Percentiles rank a stretch among this genome's conserved stretches.
Conservation (phyloP, 1,140 invertebrate genomes). For the Drosophila serrata region DNA sequence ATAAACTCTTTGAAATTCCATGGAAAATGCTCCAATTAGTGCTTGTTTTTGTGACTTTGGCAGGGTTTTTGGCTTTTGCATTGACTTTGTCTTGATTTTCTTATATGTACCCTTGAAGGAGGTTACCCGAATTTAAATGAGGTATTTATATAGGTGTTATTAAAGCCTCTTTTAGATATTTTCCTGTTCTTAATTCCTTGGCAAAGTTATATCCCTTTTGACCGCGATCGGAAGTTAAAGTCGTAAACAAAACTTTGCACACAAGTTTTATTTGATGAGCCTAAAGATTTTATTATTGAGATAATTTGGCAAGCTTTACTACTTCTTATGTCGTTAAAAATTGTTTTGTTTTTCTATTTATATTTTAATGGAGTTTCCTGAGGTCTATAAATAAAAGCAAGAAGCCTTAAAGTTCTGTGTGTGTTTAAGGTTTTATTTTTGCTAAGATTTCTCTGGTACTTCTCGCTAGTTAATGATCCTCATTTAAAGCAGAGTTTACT, state of each 20-base stretch:
- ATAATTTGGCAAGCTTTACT: not conserved
- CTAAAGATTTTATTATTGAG: not conserved
- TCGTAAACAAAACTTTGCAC: not conserved
- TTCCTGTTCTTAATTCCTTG: not conserved
- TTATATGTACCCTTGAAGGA: constrained; percentile 32
- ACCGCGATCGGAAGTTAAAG: not conserved
- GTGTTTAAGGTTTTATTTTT: no score
- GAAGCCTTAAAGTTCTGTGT: not conserved
- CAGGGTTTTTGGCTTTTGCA: constrained; percentile 36
- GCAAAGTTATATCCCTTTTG: constrained; percentile 1
- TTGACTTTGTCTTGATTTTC: constrained; percentile 19
- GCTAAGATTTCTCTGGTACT: no score
- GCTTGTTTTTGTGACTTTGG: constrained; percentile 39
- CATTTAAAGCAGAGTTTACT: no score
- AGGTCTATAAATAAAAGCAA: no score
- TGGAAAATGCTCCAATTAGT: constrained; percentile 65
- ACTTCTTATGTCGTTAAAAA: constrained; percentile 5
- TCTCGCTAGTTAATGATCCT: no score
- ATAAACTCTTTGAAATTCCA: constrained; percentile 76
- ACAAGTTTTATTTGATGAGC: not conserved
- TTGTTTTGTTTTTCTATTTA: not conserved
- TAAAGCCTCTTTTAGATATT: not conserved
- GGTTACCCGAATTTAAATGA: constrained; percentile 4
- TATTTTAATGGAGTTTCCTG: not conserved
- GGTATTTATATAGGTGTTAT: not conserved